Conservation (phyloP, 2,888 invertebrate genomes). For the Cataglyphis cursor region DNA sequence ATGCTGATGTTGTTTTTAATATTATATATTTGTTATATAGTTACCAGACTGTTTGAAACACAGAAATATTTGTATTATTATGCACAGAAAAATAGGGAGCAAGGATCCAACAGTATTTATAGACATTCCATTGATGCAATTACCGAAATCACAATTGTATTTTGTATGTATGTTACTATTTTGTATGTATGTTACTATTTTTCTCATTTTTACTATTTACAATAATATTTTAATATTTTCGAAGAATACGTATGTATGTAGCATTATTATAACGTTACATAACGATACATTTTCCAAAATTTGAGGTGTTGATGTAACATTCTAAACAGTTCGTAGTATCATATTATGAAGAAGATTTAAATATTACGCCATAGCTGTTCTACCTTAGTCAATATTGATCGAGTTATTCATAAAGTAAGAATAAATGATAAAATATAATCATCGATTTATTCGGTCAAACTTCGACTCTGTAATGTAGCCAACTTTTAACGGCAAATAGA, state of each 20-base stretch:
- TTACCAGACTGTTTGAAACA: conserved; percentile 20
- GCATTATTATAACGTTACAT: conserved; percentile 33
- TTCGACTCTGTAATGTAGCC: conserved; percentile 14
- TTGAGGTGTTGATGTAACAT: conserved; percentile 16
- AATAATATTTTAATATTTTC: conserved; percentile 21
- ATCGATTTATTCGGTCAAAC: not conserved
- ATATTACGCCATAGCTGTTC: conserved; percentile 47
- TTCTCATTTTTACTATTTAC: conserved; percentile 33
- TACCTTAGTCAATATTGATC: conserved; percentile 69
- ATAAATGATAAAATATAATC: conserved; percentile 14
- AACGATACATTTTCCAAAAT: conserved; percentile 34
- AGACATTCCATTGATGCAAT: conserved; percentile 8
- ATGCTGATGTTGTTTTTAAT: conserved; percentile 19
- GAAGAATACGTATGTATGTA: conserved; percentile 3
- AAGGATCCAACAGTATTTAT: conserved; percentile 33
- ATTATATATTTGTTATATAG: conserved; percentile 18
- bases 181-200: conserved; percentile 15
- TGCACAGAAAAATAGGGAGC: conserved; percentile 49
- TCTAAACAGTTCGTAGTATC: not conserved
- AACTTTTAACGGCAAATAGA: conserved; percentile 13
- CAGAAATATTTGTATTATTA: conserved; percentile 41
- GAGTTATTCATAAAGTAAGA: conserved; percentile 18
- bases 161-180: conserved; percentile 4
- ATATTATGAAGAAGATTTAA: conserved; percentile 5
- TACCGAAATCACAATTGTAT: conserved; percentile 17